Percentiles rank a stretch among this genome's conserved stretches.
Evolutionary conservation across 2,888 invertebrate species (phyloP).

Genomic region (Galeruca laticollis): DNA sequence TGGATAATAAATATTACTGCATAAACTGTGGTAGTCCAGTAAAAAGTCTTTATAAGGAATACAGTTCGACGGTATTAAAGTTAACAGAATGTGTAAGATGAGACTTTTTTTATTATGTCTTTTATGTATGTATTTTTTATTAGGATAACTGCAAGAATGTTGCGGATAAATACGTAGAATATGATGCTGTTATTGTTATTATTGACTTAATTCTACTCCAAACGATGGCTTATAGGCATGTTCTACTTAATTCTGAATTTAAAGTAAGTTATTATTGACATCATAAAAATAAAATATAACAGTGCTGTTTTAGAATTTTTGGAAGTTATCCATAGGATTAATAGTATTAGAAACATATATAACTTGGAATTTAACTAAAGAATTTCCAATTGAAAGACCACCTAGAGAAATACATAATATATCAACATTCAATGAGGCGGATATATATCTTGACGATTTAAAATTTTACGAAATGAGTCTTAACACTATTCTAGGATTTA

Average conservation of each 20-base stretch:
- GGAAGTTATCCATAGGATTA: constrained; percentile 83
- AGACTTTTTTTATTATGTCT: constrained; percentile 5
- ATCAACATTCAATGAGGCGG: constrained; percentile 50
- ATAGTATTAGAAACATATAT: constrained; percentile 85
- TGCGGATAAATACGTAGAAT: constrained; percentile 93
- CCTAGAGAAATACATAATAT: constrained; percentile 43
- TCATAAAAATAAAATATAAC: not conserved
- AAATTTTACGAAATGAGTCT: constrained; percentile 60
- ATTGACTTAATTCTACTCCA: constrained; percentile 87
- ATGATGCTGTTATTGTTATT: constrained; percentile 87
- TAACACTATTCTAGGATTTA: constrained; percentile 57
- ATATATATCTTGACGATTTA: constrained; percentile 58
- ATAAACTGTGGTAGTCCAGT: constrained; percentile 78
- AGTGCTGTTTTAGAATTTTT: constrained; percentile 56
- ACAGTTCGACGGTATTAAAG: constrained; percentile 79
- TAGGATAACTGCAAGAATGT: constrained; percentile 81
- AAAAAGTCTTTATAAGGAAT: constrained; percentile 75
- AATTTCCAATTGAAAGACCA: constrained; percentile 36
- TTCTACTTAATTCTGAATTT: constrained; percentile 84
- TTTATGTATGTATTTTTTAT: constrained; percentile 48
- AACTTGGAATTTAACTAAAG: constrained; percentile 69
- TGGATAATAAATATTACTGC: constrained; percentile 65
- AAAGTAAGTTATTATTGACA: constrained; percentile 71
- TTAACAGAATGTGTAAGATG: constrained; percentile 80
- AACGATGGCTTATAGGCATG: constrained; percentile 85